Conservation (phyloP, 2,888 invertebrate species). For the Toxonevra muliebris region DNA sequence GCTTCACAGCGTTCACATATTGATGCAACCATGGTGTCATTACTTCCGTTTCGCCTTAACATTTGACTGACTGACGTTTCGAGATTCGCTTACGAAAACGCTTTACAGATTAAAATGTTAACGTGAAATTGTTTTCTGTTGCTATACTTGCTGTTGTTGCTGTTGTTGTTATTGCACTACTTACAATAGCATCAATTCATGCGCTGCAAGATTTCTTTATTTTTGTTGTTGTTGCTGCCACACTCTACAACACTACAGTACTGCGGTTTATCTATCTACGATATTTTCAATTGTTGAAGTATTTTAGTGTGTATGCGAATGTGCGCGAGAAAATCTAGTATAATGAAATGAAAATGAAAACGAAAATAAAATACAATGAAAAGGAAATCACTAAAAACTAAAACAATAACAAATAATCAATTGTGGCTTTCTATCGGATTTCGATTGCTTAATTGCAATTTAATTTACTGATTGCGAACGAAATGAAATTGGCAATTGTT, state of each 20-base stretch:
- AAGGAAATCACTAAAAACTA: neutral
- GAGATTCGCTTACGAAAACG: slow-evolving; percentile 10
- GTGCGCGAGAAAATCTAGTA: neutral
- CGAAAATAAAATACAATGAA: slow-evolving; percentile 13
- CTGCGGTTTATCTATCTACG: too few relatives aligned
- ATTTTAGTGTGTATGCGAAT: neutral
- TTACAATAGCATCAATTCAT: too few relatives aligned
- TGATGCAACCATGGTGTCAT: neutral
- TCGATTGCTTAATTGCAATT: slow-evolving; percentile 44
- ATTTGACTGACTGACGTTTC: neutral
- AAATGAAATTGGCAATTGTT: slow-evolving; percentile 32
- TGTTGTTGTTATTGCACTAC: too few relatives aligned
- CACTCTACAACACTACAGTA: too few relatives aligned
- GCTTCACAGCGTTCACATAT: too few relatives aligned
- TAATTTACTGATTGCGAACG: slow-evolving; percentile 43
- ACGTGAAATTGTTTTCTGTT: slow-evolving; percentile 22
- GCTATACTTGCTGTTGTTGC: neutral
- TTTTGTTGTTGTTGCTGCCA: too few relatives aligned
- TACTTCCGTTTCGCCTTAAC: neutral
- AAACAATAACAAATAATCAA: slow-evolving; percentile 12
- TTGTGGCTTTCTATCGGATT: slow-evolving; percentile 34
- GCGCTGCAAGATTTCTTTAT: too few relatives aligned
- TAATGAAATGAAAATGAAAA: slow-evolving; percentile 12
- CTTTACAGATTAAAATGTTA: slow-evolving; percentile 27
- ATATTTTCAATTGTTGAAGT: too few relatives aligned